A percentile compares a stretch with the other conserved stretches of the same genome.
Evolutionary conservation across 2,113 vertebrate species (phyloP).

Genomic region (Telmatochromis sp.): DNA sequence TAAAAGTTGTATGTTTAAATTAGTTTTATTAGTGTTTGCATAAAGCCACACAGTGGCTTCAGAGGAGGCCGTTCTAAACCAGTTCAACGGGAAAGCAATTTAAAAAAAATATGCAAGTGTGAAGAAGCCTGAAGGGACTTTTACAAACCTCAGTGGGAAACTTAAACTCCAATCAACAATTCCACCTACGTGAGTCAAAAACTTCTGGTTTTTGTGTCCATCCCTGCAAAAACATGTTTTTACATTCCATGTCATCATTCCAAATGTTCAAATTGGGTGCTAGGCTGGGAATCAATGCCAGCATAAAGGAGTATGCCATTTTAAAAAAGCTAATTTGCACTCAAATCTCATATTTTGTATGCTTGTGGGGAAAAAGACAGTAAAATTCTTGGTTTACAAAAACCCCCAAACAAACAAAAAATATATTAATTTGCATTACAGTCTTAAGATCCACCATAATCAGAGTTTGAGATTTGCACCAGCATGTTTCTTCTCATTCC

Average conservation of each 20-base stretch:
- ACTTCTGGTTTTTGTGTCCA: neutral
- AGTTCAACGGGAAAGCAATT: neutral
- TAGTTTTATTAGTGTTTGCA: neutral
- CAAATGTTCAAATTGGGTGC: neutral
- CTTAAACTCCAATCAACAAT: neutral
- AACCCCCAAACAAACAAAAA: rapidly evolving
- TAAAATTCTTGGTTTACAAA: neutral
- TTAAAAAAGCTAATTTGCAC: neutral
- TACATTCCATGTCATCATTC: neutral
- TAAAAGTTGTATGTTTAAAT: neutral
- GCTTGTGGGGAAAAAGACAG: neutral
- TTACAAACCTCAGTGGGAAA: neutral
- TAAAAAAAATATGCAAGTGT: neutral
- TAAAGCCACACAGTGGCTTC: neutral
- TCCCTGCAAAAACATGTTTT: neutral
- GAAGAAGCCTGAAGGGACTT: neutral
- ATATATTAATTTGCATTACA: neutral
- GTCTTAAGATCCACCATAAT: neutral
- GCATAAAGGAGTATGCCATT: neutral
- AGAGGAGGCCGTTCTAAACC: neutral
- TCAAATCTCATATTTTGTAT: neutral
- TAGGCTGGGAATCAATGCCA: neutral
- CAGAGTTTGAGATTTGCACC: neutral
- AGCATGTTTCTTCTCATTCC: neutral
- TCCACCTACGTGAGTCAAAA: neutral